Base-by-base conservation (phyloP, 2,888 invertebrate genomes). In the Priocnemis perturbator region DNA sequence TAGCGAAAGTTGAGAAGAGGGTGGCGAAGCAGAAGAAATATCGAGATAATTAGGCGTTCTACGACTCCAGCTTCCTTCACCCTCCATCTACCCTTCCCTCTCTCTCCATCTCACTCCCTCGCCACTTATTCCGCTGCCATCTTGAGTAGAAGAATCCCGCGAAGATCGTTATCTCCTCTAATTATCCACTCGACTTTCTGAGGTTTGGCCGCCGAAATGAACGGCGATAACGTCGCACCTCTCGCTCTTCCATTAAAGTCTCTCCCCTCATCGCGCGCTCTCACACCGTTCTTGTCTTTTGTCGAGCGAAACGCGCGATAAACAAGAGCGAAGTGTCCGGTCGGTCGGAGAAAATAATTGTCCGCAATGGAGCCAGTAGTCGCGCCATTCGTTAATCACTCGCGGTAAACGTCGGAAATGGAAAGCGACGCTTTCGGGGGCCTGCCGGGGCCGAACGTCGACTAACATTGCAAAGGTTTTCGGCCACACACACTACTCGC, bases 41-140 rank as follows among this genome's bases (percentile, higher is more conserved):
- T 66, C 69, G 68, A 66, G 66, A 63, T 73, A 73, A 74, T 74
- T 72, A 72, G 62, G 19, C 58, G 19, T 9, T 17, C 21, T n/a
- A 19, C 50, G n/a, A n/a, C 50, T 4, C 37, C 37, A 37, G 2
- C 37, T 37, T 37, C 37, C 11, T 37, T 11, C 37, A 37, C 37
- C 37, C 14, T 50, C 17, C 50, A 50, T 50, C 17, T 14, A 57
- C 50, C 23, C n/a, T 23, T 45, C 17, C 17, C 30, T 17, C 44
- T 23, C 17, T 26, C 5, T 45, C 48, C 7, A 3, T 37, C 37
- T 11, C 7, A 1, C 37, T 11, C 37, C 7, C 37, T 11, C 37
- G 1, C 17, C 17, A 3, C 50, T 50, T 14, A n/a, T 50, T 9
- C 50, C 17, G 5, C 50, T 50, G 9, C 50, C 50, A 50, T 37